A percentile compares a stretch with the other conserved stretches of the same genome.
These are phyloP conservation scores for Holacanthus passer DNA, from an alignment of 2,113 vertebrate species.

Conservation along the genomic window DNA sequence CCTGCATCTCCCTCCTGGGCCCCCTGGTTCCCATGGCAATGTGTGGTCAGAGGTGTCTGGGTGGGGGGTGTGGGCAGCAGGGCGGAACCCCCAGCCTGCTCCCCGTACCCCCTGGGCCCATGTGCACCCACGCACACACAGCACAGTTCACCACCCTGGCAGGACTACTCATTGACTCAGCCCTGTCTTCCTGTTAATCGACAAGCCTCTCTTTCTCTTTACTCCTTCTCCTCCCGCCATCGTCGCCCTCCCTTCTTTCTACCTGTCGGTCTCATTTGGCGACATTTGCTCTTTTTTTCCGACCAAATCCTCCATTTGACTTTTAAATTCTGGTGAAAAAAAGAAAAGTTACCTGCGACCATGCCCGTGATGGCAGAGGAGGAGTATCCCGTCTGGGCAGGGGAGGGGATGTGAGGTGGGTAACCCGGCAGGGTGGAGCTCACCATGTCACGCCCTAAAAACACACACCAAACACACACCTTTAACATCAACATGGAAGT, in stretches of 20 bases:
- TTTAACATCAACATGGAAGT: not conserved
- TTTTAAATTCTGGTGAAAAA: not conserved
- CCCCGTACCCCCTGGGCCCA: slow-evolving; percentile 76
- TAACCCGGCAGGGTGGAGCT: slow-evolving; percentile 93
- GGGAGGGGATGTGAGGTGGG: slow-evolving; percentile 91
- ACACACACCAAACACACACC: slow-evolving; percentile 36
- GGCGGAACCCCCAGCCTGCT: slow-evolving; percentile 84
- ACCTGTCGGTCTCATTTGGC: not conserved
- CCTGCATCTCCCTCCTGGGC: slow-evolving; percentile 74
- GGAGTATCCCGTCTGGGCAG: slow-evolving; percentile 89
- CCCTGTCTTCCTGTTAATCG: slow-evolving; percentile 81
- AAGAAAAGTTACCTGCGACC: slow-evolving; percentile 87
- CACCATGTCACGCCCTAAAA: slow-evolving; percentile 91
- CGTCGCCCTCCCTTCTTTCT: slow-evolving; percentile 2
- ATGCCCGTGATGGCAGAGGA: slow-evolving; percentile 93
- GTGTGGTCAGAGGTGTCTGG: slow-evolving; percentile 82
- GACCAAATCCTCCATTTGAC: not conserved
- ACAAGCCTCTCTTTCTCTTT: slow-evolving; percentile 60
- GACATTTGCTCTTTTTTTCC: not conserved
- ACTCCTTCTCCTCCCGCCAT: slow-evolving; percentile 20
- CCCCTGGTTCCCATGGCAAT: slow-evolving; percentile 86
- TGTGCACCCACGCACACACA: slow-evolving; percentile 44
- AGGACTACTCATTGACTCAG: slow-evolving; percentile 84
- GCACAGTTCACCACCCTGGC: slow-evolving; percentile 67
- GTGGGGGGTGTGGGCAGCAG: slow-evolving; percentile 80